Base-by-base conservation (phyloP, 2,113 vertebrate genomes). In the Malurus cyaneus region DNA sequence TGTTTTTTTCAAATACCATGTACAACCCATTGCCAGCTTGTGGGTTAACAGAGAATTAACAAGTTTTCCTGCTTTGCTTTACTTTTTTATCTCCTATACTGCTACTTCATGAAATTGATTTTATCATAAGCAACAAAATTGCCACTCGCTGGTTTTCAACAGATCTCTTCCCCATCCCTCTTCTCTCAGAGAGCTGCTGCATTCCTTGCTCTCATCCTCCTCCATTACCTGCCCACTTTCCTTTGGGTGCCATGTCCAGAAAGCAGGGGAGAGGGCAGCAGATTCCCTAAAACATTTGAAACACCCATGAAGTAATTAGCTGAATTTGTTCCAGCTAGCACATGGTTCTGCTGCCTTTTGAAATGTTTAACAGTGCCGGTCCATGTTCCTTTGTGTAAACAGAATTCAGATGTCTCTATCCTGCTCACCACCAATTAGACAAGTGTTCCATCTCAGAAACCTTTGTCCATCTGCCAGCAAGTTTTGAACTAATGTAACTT, bases 201-300 rank as follows among this genome's bases (percentile, higher is more conserved):
- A 72, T 14, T 44, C 23, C 67, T 59, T 32, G 12, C 59, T 29
- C 73, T 60, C 59, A 59, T 13, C n/a, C n/a, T 50, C 36, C 34
- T 14, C 34, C 47, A 21, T 29, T 53, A 52, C 41, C 39, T 59
- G 56, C 47, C 39, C 28, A 18, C 46, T 36, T n/a, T 50, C 26
- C 52, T 50, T 41, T 11, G 16, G 31, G 7, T 34, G 36, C 34
- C 0, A 0, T 20, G 42, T n/a, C 24, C 39, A 44, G 21, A 65
- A n/a, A 54, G 24, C 34, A 62, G 56, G 19, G 36, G 15, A 54
- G 11, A 13, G 6, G 18, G n/a, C 23, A 80, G 83, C 66, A 91
- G 49, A 80, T 26, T 12, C 12, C 12, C 29, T 26, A n/a, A 14
- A 74, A 15, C 14, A 49, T 23, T 5, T 57, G n/a, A 46, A 78